Base-by-base conservation (phyloP, 2,888 invertebrate genomes). In the Xestia ashworthii region DNA sequence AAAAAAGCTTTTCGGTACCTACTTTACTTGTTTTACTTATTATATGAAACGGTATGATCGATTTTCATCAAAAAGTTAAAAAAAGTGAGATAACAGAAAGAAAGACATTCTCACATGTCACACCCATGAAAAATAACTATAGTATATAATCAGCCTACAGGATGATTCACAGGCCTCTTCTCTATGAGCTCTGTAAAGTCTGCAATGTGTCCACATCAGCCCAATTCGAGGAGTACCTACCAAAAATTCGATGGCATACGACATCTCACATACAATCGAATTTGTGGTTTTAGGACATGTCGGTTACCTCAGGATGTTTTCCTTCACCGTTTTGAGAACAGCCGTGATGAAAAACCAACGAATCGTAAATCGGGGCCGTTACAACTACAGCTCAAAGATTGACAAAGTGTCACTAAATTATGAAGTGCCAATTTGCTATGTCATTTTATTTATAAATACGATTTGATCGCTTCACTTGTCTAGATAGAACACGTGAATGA, bases 401-500 rank as follows among this genome's bases (percentile, higher is more conserved):
- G 32, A 50, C 22, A 76, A 69, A 68, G 12, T 44, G 32, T n/a
- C 41, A 50, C 66, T 22, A 48, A 72, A 64, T 66, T 74, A 60
- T 58, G 48, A 70, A 60, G 41, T 48, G 12, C 9, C 32, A 44
- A 53, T 48, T 32, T 41, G 48, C 25, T 38, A 67, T 41, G 71
- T 71, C 76, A 65, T 67, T 71, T 16, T 71, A 72, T 68, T 19
- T 71, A 72, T 68, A 76, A 71, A 78, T 74, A 71, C 58, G 32
- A 74, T 80, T 74, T 77, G 67, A 82, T 62, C 75, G 73, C 69
- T 81, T 76, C 68, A 60, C 71, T 75, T 48, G 69, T 67, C 50
- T 12, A 60, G 32, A 48, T 44, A 50, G 38, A 76, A 58, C 82
- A 86, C 85, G 85, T 86, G 85, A 78, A 66, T n/a, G 25, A 48